Evolutionary conservation across 1,140 invertebrate species (phyloP).

Genomic region (Halictus rubicundus): DNA sequence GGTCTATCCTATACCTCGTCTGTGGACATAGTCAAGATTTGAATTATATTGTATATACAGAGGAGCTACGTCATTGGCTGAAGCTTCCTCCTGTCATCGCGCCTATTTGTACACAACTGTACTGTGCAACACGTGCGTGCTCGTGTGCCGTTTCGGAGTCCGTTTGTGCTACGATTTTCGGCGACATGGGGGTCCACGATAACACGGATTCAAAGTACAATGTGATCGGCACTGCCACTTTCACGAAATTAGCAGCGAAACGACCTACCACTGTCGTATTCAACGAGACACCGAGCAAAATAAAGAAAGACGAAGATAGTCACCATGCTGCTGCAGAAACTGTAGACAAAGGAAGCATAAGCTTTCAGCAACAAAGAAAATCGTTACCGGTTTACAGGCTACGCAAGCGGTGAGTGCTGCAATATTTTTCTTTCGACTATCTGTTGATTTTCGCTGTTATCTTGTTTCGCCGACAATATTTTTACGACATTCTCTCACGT

Average conservation of each 20-base stretch:
- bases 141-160: not conserved
- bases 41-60: too few relatives aligned
- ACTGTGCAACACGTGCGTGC: constrained; percentile 55
- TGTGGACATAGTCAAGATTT: too few relatives aligned
- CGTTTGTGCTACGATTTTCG: not conserved
- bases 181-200: constrained; percentile 75
- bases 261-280: constrained; percentile 67
- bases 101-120: constrained; percentile 47
- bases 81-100: constrained; percentile 16
- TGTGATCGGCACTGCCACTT: constrained; percentile 66
- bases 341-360: constrained; percentile 67
- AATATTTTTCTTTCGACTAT: constrained; percentile 1
- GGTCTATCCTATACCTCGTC: too few relatives aligned
- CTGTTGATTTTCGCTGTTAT: not conserved
- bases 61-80: constrained; percentile 16
- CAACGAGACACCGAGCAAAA: constrained; percentile 59
- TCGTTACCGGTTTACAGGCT: constrained; percentile 80
- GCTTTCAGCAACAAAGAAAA: constrained; percentile 79
- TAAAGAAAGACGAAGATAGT: constrained; percentile 57
- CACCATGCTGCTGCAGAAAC: constrained; percentile 25
- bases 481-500: not conserved
- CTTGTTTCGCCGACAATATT: not conserved
- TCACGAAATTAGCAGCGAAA: constrained; percentile 70
- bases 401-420: constrained; percentile 73
- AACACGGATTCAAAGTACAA: constrained; percentile 73